Evolutionary conservation across 2,888 invertebrate species (phyloP), one percentile per base, ranked within the genome.

Genomic region (Orchesella flavescens): DNA sequence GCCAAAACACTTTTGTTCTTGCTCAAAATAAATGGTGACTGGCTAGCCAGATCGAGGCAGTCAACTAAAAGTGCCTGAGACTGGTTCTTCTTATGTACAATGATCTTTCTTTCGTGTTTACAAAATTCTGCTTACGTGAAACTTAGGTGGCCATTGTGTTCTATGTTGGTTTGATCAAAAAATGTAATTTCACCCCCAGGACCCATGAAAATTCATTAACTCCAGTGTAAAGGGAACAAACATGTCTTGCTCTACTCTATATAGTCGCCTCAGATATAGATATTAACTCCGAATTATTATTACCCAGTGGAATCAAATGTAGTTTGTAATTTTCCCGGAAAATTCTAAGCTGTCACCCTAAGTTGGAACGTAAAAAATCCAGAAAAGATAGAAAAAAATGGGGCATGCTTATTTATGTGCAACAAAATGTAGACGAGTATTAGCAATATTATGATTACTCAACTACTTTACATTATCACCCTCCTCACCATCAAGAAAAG

Each of bases 161-260:
- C 17, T 44, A 53, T 55, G 55, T 23, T 68, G 68, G 19, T 34
- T 34, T 34, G 34, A 34, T 34, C 34, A 34, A 34, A 61, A 74
- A 63, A 61, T 74, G 69, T 53, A 72, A 79, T 79, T 79, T 72
- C 55, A 79, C 79, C 79, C 79, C 72, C 49, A 79, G 79, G 79
- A 79, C 46, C 65, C 72, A 79, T 79, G 79, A 79, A 72, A 79
- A 72, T 79, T 79, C 79, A 79, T 79, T 79, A 79, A 72, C 71
- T 63, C 72, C 19, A 19, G 65, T 63, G 72, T 59, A 69, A 43
- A 66, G 75, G 55, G 61, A 24, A 59, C 61, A 69, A 78, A 71
- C 78, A 78, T 78, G 78, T 34, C 34, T 7, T 34, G 34, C 34
- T 34, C 34, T 34, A 7, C 34, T 34, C n/a, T n/a, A n/a, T n/a